These are phyloP conservation scores for Agelastica alni DNA, from an alignment of 2,888 invertebrate species.

Conservation along the genomic window DNA sequence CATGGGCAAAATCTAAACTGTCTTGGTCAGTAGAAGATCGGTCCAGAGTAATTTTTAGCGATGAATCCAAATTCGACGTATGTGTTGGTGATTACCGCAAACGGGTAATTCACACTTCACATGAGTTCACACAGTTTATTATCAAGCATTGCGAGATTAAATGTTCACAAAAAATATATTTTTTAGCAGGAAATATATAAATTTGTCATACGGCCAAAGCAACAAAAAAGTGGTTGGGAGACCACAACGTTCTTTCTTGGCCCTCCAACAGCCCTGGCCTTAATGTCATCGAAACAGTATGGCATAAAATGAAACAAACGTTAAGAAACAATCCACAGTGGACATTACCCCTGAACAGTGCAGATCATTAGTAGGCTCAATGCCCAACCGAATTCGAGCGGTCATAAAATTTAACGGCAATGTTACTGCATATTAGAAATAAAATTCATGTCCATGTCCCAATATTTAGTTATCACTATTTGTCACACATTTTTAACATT, in stretches of 20 bases:
- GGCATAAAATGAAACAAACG: no score
- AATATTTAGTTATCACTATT: no score
- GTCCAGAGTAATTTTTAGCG: not conserved
- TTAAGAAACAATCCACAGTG: no score
- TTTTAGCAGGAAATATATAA: not conserved
- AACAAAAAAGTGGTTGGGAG: constrained; percentile 7
- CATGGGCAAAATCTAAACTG: not conserved
- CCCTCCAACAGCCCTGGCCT: constrained; percentile 6
- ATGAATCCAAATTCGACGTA: not conserved
- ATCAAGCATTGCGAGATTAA: constrained; percentile 7
- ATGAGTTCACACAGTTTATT: constrained; percentile 1
- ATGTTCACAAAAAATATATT: not conserved
- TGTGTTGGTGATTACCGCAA: not conserved
- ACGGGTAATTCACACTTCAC: not conserved
- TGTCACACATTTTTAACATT: no score
- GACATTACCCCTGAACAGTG: no score
- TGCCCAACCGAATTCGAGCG: no score
- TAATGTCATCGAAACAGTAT: no score
- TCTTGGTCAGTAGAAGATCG: constrained; percentile 5
- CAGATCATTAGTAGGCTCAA: no score
- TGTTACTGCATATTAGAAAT: no score
- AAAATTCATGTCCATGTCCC: no score
- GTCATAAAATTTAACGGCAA: no score
- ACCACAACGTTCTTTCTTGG: constrained; percentile 8
- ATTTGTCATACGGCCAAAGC: constrained; percentile 2